These are phyloP conservation scores for Paradisaea rubra DNA, from an alignment of 2,113 vertebrate species.

Conservation along the genomic window DNA sequence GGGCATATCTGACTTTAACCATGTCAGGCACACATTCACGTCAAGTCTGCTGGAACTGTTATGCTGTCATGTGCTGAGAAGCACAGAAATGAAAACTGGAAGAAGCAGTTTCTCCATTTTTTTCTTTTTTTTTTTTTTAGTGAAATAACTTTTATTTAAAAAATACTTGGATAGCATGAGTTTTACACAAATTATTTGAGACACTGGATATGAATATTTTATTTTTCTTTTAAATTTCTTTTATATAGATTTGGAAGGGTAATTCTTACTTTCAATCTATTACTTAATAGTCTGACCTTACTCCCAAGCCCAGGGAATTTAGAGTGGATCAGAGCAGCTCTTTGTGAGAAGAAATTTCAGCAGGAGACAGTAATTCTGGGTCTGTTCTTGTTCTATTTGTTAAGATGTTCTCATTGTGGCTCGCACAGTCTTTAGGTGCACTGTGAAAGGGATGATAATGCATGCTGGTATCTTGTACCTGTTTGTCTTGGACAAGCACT, in stretches of 20 bases:
- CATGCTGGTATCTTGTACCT: background rate
- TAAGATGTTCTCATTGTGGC: background rate
- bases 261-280: background rate
- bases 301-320: background rate
- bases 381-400: background rate
- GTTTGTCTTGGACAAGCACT: background rate
- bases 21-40: background rate
- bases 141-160: background rate
- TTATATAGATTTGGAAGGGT: background rate
- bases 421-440: background rate
- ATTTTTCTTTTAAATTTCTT: background rate
- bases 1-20: background rate
- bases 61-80: background rate
- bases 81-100: background rate
- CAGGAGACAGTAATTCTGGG: background rate
- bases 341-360: background rate
- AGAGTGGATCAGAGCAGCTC: background rate
- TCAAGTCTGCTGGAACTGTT: background rate
- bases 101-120: background rate
- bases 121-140: background rate
- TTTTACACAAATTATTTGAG: background rate
- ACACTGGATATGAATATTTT: background rate
- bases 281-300: background rate
- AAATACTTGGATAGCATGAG: background rate
- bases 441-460: background rate